A percentile compares a stretch with the other conserved stretches of the same genome.
Evolutionary conservation across 2,113 vertebrate genomes (phyloP).

Genomic region (rabbit (Oryctolagus cuniculus)): mOryCun1.1 NC_091436.1:150144001-150144500

Average conservation of each 20-base stretch:
- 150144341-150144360: neutral
- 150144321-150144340: neutral
- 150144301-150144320: neutral
- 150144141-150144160: constrained; percentile 57
- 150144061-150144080: constrained; percentile 37
- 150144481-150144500: constrained; percentile 69
- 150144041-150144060: constrained; percentile 37
- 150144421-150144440: neutral
- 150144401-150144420: neutral
- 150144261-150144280: neutral
- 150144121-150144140: neutral
- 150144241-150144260: neutral
- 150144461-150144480: constrained; percentile 65
- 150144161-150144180: neutral
- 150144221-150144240: constrained; percentile 4
- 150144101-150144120: constrained; percentile 50
- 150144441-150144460: constrained; percentile 64
- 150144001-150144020: constrained; percentile 65
- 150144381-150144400: constrained; percentile 9
- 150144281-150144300: neutral
- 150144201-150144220: neutral
- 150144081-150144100: neutral
- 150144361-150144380: neutral
- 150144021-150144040: constrained; percentile 38
- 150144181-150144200: constrained; percentile 38